These are phyloP conservation scores for Calvadosia cruxmelitensis DNA, from an alignment of 30 jellyfish, hydroid and myxozoan genomes.

Conservation along the genomic window DNA sequence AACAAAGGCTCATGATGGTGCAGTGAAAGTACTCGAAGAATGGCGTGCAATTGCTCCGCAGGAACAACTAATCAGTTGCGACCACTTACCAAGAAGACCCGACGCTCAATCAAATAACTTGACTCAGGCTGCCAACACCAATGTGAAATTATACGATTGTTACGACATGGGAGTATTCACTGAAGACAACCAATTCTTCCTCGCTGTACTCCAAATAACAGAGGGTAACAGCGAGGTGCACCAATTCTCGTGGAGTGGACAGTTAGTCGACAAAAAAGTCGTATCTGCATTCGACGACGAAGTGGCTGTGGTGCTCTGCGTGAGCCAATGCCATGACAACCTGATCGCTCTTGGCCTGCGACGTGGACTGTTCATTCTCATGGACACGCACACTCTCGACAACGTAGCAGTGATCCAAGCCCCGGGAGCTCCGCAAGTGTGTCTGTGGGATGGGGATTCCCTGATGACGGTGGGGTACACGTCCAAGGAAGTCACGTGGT, in stretches of 20 bases:
- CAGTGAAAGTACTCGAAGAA: neutral
- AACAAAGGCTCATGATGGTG: conserved; percentile 5
- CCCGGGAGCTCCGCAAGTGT: conserved; percentile 88
- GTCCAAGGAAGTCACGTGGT: conserved; percentile 54
- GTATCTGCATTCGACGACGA: conserved; percentile 56
- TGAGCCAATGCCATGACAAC: conserved; percentile 47
- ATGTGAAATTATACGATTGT: conserved; percentile 1
- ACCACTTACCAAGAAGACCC: neutral
- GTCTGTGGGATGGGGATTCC: conserved; percentile 64
- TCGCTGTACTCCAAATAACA: conserved; percentile 25
- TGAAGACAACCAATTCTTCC: conserved; percentile 4
- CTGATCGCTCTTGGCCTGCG: conserved; percentile 62
- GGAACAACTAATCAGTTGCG: neutral
- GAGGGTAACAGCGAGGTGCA: conserved; percentile 29
- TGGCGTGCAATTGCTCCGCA: neutral
- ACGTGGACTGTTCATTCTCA: conserved; percentile 58
- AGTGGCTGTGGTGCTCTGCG: conserved; percentile 40
- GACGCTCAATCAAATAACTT: neutral
- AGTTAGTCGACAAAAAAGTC: neutral
- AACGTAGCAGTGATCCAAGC: conserved; percentile 46
- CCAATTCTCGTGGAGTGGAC: conserved; percentile 19
- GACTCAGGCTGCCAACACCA: conserved; percentile 4
- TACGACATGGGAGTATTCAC: conserved; percentile 38
- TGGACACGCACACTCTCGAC: conserved; percentile 24
- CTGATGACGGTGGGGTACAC: conserved; percentile 58